Conservation (phyloP, 2,113 vertebrate genomes). For the Trematomus loennbergii region DNA sequence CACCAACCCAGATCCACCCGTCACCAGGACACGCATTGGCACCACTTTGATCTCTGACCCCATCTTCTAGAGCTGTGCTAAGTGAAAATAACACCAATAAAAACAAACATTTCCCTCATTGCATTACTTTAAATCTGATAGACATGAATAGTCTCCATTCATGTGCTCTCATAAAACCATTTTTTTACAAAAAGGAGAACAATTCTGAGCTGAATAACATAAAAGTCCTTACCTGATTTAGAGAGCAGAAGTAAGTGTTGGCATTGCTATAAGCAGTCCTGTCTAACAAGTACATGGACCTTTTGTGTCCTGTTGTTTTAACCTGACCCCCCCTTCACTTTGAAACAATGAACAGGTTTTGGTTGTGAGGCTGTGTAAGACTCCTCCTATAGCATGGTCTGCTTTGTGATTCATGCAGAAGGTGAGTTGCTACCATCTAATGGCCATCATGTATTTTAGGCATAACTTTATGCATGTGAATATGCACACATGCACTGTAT, state of each 20-base stretch:
- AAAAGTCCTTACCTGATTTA: constrained; percentile 4
- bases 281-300: too few relatives aligned
- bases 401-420: neutral
- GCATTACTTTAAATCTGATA: neutral
- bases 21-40: constrained; percentile 87
- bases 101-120: neutral
- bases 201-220: neutral
- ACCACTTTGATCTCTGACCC: neutral
- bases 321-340: too few relatives aligned
- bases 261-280: too few relatives aligned
- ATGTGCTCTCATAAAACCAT: neutral
- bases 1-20: constrained; percentile 88
- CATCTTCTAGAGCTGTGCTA: neutral
- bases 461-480: neutral
- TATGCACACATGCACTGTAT: neutral
- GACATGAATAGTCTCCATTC: neutral
- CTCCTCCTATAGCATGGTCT: neutral
- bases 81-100: neutral
- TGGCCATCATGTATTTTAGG: neutral
- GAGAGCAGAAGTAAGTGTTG: neutral
- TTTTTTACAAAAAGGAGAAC: neutral
- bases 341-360: too few relatives aligned
- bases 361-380: too few relatives aligned
- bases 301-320: too few relatives aligned
- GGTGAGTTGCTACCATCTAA: constrained; percentile 12